Evolutionary conservation across 2,113 vertebrate genomes (phyloP).

Genomic region (Melozone crissalis): DNA sequence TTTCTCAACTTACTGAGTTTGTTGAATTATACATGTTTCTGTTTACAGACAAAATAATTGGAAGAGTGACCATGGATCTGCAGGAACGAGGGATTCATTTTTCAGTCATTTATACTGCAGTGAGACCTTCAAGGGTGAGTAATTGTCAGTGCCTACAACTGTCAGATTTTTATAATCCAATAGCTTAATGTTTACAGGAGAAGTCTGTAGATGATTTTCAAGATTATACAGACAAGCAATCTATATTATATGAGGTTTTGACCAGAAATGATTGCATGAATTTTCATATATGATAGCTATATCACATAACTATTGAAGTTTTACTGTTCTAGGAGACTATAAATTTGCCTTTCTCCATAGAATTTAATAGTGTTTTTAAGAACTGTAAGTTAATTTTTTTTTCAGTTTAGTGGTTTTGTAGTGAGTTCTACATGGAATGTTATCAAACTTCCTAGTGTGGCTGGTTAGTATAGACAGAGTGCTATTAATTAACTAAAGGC

Average conservation of each 20-base stretch:
- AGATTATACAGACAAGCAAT: background rate
- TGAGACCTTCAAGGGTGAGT: conserved; percentile 61
- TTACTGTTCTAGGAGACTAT: background rate
- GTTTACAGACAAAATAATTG: conserved; percentile 66
- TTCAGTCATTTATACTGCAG: conserved; percentile 61
- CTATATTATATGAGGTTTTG: background rate
- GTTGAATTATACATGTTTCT: conserved; percentile 29
- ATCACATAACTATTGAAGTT: background rate
- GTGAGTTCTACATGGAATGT: rapidly evolving
- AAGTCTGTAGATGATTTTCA: conserved; percentile 6
- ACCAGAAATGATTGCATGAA: background rate
- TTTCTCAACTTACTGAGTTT: background rate
- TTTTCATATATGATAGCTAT: background rate
- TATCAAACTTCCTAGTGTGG: background rate
- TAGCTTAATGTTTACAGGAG: background rate
- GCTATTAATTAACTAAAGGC: background rate
- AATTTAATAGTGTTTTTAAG: background rate
- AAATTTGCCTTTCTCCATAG: background rate
- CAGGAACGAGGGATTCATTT: conserved; percentile 46
- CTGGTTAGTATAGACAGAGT: background rate
- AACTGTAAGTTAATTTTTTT: background rate
- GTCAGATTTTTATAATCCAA: background rate
- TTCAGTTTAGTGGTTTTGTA: background rate
- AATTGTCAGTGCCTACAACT: background rate
- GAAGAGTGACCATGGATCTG: conserved; percentile 46